Percentiles rank a stretch among this genome's conserved stretches.
Conservation (phyloP, 2,113 vertebrate genomes). For the Pterocles burchelli region DNA sequence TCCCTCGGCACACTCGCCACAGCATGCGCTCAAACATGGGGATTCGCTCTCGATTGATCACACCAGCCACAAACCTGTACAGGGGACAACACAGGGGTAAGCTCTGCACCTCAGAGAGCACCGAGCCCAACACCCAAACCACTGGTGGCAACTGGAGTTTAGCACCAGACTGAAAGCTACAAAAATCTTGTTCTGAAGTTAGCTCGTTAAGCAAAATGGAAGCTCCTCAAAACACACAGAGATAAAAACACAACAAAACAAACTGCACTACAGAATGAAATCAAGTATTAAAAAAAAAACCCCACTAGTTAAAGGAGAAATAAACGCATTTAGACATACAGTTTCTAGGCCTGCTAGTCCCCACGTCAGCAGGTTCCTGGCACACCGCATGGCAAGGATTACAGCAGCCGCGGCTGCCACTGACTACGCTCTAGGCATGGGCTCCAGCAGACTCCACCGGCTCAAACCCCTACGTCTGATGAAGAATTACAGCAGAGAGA, state of each 20-base stretch:
- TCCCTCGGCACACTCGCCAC: conserved; percentile 97
- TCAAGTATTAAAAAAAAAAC: rapidly evolving
- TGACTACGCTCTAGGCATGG: rapidly evolving
- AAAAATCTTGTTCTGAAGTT: rapidly evolving
- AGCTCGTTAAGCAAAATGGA: background rate
- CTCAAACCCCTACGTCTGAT: background rate
- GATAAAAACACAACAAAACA: background rate
- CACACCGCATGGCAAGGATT: background rate
- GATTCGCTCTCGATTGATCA: conserved; percentile 94
- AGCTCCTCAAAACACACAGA: rapidly evolving
- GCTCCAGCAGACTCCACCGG: background rate
- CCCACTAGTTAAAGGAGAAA: background rate
- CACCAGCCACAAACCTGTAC: conserved; percentile 93
- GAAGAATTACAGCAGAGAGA: background rate
- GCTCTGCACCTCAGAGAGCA: background rate
- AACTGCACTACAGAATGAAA: rapidly evolving
- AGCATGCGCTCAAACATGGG: conserved; percentile 97
- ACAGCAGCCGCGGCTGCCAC: background rate
- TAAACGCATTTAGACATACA: background rate
- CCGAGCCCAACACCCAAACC: background rate
- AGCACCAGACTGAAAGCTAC: rapidly evolving
- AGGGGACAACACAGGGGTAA: background rate
- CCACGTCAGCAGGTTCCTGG: background rate
- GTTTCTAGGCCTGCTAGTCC: background rate
- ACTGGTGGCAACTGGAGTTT: rapidly evolving